phyloP scores from a whole-genome alignment of 2,888 invertebrate species.

The Mactromeris polynyma region DNA sequence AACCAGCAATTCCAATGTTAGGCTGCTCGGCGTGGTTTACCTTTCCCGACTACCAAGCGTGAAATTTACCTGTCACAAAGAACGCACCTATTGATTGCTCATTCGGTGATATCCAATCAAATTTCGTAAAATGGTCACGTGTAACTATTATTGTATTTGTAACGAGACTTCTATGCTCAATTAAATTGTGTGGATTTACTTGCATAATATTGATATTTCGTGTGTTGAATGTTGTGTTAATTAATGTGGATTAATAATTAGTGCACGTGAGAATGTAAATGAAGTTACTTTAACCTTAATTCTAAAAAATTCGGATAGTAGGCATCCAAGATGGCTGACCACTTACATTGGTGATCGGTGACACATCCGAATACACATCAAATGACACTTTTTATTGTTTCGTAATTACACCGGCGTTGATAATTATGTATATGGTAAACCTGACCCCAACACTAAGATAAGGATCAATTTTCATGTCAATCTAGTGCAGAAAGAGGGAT shows the following conservation, averaged over 20 bases:
- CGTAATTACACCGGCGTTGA: constrained; percentile 23
- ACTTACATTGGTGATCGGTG: constrained; percentile 40
- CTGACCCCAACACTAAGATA: background rate
- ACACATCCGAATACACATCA: constrained; percentile 39
- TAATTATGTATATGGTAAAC: background rate
- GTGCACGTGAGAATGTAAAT: background rate
- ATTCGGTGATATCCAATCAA: constrained; percentile 53
- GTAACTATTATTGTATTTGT: constrained; percentile 50
- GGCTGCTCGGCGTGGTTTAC: background rate
- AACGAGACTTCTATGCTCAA: constrained; percentile 21
- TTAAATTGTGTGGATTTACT: constrained; percentile 2
- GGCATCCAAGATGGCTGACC: constrained; percentile 60
- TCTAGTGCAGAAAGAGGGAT: background rate
- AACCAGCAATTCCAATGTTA: background rate
- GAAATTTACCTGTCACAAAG: constrained; percentile 43
- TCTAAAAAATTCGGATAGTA: background rate
- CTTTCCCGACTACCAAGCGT: background rate
- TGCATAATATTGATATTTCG: constrained; percentile 6
- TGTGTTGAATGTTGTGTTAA: background rate
- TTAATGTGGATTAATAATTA: background rate
- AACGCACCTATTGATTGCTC: constrained; percentile 66
- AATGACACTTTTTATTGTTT: constrained; percentile 44
- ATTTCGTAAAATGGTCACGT: constrained; percentile 49
- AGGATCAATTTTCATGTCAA: background rate
- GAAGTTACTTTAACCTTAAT: background rate